Conservation (phyloP, 2,888 invertebrate species). For the Caenorhabditis becei region DNA sequence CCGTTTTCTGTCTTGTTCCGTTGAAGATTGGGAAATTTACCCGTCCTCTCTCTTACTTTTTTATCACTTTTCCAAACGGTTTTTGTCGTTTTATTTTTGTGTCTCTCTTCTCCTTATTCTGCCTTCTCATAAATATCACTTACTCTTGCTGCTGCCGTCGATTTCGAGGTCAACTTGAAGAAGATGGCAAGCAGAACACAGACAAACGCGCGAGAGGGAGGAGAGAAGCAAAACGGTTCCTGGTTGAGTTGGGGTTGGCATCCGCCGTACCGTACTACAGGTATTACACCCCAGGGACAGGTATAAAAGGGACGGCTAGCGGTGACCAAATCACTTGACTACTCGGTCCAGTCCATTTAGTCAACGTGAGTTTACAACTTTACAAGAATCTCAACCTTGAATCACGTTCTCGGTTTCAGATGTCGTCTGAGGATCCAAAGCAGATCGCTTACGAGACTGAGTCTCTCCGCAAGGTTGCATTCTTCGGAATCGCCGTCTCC, state of each 20-base stretch:
- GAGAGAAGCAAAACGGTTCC: slow-evolving; percentile 59
- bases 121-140: slow-evolving; percentile 46
- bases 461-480: slow-evolving; percentile 68
- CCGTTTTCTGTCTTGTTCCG: slow-evolving; percentile 52
- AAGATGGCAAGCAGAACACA: slow-evolving; percentile 47
- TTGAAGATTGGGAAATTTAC: slow-evolving; percentile 1
- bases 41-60: slow-evolving; percentile 49
- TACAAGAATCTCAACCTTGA: background rate
- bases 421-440: slow-evolving; percentile 68
- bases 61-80: slow-evolving; percentile 57
- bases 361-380: slow-evolving; percentile 44
- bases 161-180: slow-evolving; percentile 51
- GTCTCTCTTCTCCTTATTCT: slow-evolving; percentile 7
- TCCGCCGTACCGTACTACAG: slow-evolving; percentile 52
- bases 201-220: slow-evolving; percentile 21
- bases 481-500: slow-evolving; percentile 74
- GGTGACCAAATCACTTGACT: slow-evolving; percentile 64
- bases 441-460: slow-evolving; percentile 67
- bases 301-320: slow-evolving; percentile 49
- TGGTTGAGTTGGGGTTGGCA: slow-evolving; percentile 46
- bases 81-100: slow-evolving; percentile 35
- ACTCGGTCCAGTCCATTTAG: slow-evolving; percentile 59
- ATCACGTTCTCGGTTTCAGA: slow-evolving; percentile 39
- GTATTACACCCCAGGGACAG: slow-evolving; percentile 58
- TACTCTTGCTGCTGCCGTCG: slow-evolving; percentile 32